Base-by-base conservation (phyloP, 2,113 vertebrate species). In the Emydura subglobosa region DNA sequence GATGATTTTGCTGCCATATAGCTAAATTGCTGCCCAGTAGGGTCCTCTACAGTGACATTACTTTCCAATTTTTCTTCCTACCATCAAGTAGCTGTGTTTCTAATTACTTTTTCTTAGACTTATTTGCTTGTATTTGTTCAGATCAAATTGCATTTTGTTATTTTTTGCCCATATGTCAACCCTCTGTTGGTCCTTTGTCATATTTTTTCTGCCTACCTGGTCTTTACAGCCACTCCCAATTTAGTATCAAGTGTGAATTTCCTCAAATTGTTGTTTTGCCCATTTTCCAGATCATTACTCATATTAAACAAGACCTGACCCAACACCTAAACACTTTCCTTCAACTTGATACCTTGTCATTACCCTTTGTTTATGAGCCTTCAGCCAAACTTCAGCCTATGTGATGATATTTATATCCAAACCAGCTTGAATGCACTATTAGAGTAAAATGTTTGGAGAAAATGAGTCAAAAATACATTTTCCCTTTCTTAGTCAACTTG, bases 121-220 rank as follows among this genome's bases (percentile, higher is more conserved):
- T 57, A 49, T 81, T 89, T 94, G 19, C 68, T 95, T 94, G 85
- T 59, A 74, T 74, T 42, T 74, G 39, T 74, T 51, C 79, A 90
- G 7, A 27, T 4, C 87, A 47, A 89, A 94, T 76, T 2, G 19
- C 1, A 7, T 25, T 93, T 92, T 89, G 21, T 79, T 87, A 1
- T 19, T 54, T 53, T 82, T 42, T 72, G n/a, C 57, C 21, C 31
- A 65, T 6, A 42, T 10, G 54, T 90, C 39, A 25, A 79, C 10
- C 54, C 83, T 49, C n/a, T 55, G 42, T 42, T 74, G n/a, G 21
- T 74, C 39, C 22, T 21, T 74, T 74, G n/a, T 65, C 39, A 42
- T 74, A 22, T 24, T 74, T 42, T 74, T 74, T 42, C 39, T 74
- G n/a, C 9, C 22, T 74, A 74, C 10, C 39, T 24, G 39, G 47